Percentiles rank a stretch among this genome's conserved stretches.
These are phyloP conservation scores for Amiota communis DNA, from an alignment of 2,888 invertebrate genomes.

Conservation along the genomic window DNA sequence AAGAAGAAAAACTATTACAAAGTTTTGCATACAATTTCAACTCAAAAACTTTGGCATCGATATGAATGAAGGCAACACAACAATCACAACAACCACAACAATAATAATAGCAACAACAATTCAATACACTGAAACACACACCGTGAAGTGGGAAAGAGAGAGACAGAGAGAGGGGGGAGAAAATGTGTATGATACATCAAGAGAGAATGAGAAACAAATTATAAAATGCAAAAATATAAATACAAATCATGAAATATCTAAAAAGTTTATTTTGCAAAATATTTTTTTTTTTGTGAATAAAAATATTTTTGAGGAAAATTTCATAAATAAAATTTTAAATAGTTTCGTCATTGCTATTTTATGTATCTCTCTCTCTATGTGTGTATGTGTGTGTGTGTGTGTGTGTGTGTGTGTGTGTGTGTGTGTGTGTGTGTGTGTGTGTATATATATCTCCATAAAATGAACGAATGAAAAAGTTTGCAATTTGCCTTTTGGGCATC, in stretches of 20 bases:
- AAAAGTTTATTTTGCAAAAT: neutral
- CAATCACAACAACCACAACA: too few relatives aligned
- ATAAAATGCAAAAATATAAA: slow-evolving; percentile 6
- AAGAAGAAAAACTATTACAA: too few relatives aligned
- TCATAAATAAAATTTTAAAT: slow-evolving; percentile 56
- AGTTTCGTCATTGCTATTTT: slow-evolving; percentile 43
- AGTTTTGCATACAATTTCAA: too few relatives aligned
- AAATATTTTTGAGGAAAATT: slow-evolving; percentile 32
- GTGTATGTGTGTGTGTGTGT: neutral
- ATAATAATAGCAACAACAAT: too few relatives aligned
- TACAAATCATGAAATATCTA: slow-evolving; percentile 10
- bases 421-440: neutral
- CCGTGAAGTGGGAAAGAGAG: too few relatives aligned
- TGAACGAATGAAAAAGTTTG: neutral
- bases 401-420: neutral
- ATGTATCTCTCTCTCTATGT: neutral
- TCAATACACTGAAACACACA: too few relatives aligned
- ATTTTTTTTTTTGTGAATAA: slow-evolving; percentile 12
- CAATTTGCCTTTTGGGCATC: slow-evolving; percentile 13
- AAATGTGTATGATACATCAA: neutral
- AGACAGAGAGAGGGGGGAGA: neutral
- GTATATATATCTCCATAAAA: neutral
- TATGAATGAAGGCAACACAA: too few relatives aligned
- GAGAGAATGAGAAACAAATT: neutral
- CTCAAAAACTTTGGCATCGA: too few relatives aligned